Conservation (phyloP, 2,113 vertebrate genomes). For the Castor canadensis region DNA sequence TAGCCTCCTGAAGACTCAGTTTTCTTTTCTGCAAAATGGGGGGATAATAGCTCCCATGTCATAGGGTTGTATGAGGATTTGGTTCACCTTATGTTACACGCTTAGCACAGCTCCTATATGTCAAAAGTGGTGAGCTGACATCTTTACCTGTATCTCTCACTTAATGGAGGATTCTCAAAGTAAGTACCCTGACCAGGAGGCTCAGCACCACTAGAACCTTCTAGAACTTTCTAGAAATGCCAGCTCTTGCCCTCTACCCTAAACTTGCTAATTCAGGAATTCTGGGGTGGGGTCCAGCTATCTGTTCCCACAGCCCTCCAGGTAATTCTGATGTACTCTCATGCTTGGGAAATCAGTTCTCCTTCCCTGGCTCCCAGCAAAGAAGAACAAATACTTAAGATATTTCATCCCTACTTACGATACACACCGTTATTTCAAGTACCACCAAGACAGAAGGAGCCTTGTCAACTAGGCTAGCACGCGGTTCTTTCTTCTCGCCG, state of each 20-base stretch:
- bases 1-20: too few species aligned
- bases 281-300: fast-evolving
- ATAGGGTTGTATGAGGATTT: not conserved
- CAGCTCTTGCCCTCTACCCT: not conserved
- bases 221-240: not conserved
- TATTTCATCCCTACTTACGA: not conserved
- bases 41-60: not conserved
- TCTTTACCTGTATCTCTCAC: not conserved
- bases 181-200: not conserved
- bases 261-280: not conserved
- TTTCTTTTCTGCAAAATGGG: too few species aligned
- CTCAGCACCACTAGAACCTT: too few species aligned
- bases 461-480: not conserved
- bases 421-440: not conserved
- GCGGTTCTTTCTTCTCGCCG: not conserved
- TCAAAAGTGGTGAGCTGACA: too few species aligned
- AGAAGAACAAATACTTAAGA: not conserved
- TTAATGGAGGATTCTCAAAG: not conserved
- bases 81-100: too few species aligned
- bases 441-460: not conserved
- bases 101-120: not conserved
- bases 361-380: not conserved
- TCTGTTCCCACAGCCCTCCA: not conserved
- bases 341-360: not conserved
- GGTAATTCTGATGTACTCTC: not conserved